Base-by-base conservation (phyloP, 1,140 invertebrate genomes). In the Holcopasites calliopsidis region DNA sequence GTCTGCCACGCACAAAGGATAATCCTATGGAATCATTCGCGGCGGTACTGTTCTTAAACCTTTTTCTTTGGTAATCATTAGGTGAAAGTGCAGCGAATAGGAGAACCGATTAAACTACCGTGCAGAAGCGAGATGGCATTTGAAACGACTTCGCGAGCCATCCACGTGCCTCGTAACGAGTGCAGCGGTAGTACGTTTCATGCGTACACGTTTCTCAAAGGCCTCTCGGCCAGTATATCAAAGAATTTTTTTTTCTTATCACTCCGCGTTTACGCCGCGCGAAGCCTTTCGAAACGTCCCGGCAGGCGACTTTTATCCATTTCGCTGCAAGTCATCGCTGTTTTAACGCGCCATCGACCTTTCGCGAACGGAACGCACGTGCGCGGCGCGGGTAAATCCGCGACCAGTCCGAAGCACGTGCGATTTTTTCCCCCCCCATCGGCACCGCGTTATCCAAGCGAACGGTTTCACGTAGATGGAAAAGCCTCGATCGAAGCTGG, bases 281-380 rank as follows among this genome's bases (percentile, higher is more conserved):
- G 42, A 33, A 49, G 50, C 44, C 44, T 65, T 65, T 65, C 62
- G 62, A 65, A 65, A 65, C 31, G 26, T 62, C 60, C 60, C n/a
- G n/a, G n/a, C n/a, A n/a, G n/a, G 26, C 60, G 18, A 2, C 7
- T 10, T 65, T 47, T 50, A 35, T 26, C 44, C 62, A 33, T 64
- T 35, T 35, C 44, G 28, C n/a, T 7, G 8, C 21, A 18, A 28
- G 3, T 8, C 58, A 6, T 42, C n/a, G 11, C 6, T 2, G 23
- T 6, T 2, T 61, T 38, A 28, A 42, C 16, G 2, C 28, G 5
- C 11, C 13, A 4, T 7, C 62, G 62, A 65, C 62, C 62, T 49
- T 65, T 49, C 44, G 28, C 38, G 40, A 28, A 11, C 3, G 40
- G 11, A 13, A 33, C 61, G 42, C 61, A 28, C 38, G 38, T 61